Conservation (phyloP, 2,888 invertebrate genomes). For the Coenonympha arcania region DNA sequence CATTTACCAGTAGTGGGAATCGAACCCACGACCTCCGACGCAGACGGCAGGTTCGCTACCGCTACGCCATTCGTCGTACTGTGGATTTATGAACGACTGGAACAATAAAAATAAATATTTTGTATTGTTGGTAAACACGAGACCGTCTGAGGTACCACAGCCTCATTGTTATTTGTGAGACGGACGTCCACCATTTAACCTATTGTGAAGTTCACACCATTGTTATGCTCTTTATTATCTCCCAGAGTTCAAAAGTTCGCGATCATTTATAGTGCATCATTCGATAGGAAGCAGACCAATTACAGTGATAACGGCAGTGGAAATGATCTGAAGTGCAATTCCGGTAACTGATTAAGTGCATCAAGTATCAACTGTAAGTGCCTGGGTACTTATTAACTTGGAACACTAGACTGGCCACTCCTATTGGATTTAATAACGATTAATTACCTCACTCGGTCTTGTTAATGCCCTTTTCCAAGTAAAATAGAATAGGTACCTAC, state of each 20-base stretch:
- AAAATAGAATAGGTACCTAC: no score
- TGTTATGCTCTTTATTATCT: constrained; percentile 1
- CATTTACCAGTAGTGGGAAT: no score
- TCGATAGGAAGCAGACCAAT: background rate
- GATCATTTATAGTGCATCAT: background rate
- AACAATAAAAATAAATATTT: constrained; percentile 37
- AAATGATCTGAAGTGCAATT: background rate
- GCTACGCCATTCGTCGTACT: no score
- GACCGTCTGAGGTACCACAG: constrained; percentile 35
- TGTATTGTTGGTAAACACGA: constrained; percentile 47
- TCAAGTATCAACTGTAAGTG: no score
- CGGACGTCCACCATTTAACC: background rate
- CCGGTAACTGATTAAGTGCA: background rate
- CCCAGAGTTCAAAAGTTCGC: constrained; percentile 2
- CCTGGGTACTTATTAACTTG: no score
- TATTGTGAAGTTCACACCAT: constrained; percentile 15
- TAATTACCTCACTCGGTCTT: no score
- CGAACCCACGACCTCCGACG: no score
- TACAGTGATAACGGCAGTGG: background rate
- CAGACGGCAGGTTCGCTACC: no score
- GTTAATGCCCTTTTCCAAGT: no score
- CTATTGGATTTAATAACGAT: no score
- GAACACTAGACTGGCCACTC: no score
- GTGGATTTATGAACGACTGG: constrained; percentile 17
- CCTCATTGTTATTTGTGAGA: background rate